Evolutionary conservation across 2,797 vertebrate genomes (phyloP), one percentile per base, ranked within the genome.

Genomic region (Oryzias sinensis): DNA sequence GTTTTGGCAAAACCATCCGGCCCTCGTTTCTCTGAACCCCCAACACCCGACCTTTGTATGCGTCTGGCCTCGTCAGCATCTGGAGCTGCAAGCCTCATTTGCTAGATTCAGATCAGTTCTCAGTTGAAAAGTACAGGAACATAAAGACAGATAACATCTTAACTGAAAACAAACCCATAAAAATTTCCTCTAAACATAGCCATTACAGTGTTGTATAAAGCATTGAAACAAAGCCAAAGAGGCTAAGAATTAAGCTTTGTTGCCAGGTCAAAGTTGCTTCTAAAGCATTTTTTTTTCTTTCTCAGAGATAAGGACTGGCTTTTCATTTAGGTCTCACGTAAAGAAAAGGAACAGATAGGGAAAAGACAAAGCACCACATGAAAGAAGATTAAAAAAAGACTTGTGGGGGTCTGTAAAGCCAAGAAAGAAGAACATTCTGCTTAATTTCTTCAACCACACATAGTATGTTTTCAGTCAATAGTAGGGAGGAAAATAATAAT

Each of bases 91-190:
- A 80, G 88, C 81, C 84, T 86, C 88, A 89, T 90, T 90, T 88
- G 82, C 63, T 54, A 89, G 88, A 90, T 90, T 87, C 77, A 75
- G 49, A 90, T 90, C 88, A 85, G 85, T 77, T 85, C 87, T 86
- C 84, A 82, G 78, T 82, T 79, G 79, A 78, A 86, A 89, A 89
- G 78, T 90, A 87, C 81, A 88, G 87, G 87, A 90, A 90, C 87
- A 82, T 86, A 80, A 85, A 86, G 84, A 52, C 43, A 74, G 88
- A 90, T 90, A 87, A 41, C 74, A 89, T 90, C 87, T 87, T 76
- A 85, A 87, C 81, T 79, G 63, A 87, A 84, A 88, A 78, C 84
- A 89, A 84, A 87, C 82, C 74, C 73, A 65, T 78, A 74, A 82
- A 85, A 84, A 75, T 65, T 72, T 84, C 70, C 68, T 70, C 62